phyloP scores from a whole-genome alignment of 2,797 vertebrate species.

The Poeciliopsis infans region DNA sequence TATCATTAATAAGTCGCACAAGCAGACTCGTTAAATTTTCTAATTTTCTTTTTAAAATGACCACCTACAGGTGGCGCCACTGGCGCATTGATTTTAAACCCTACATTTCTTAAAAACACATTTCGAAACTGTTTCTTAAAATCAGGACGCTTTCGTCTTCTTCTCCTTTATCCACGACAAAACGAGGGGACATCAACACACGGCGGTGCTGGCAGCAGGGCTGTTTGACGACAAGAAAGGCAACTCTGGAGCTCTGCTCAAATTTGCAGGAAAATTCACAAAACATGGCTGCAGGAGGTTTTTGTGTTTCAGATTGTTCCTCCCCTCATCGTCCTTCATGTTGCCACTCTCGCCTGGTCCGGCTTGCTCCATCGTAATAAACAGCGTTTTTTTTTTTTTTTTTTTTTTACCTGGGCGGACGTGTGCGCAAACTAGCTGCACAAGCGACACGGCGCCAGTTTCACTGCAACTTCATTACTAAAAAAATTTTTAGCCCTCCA shows the following conservation, averaged over 20 bases:
- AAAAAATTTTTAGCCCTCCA: constrained; percentile 37
- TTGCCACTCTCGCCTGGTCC: constrained; percentile 63
- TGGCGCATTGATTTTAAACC: constrained; percentile 64
- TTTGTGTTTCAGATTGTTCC: constrained; percentile 83
- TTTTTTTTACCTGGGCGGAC: constrained; percentile 4
- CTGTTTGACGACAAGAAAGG: constrained; percentile 17
- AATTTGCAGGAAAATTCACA: constrained; percentile 79
- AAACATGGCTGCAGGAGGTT: constrained; percentile 88
- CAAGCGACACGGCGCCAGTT: constrained; percentile 48
- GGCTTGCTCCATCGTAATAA: constrained; percentile 23
- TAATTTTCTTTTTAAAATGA: constrained; percentile 68
- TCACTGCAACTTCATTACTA: constrained; percentile 71
- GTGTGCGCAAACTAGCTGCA: constrained; percentile 37
- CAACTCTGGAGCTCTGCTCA: constrained; percentile 66
- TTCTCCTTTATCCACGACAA: not conserved
- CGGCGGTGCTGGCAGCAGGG: not conserved
- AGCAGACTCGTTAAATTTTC: constrained; percentile 63
- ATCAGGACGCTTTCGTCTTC: constrained; percentile 29
- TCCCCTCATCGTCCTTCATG: constrained; percentile 80
- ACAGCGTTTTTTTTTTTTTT: not conserved
- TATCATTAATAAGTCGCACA: constrained; percentile 27
- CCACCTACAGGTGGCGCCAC: constrained; percentile 83
- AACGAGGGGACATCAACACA: not conserved
- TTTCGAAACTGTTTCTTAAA: constrained; percentile 36
- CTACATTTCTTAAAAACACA: constrained; percentile 56